Base-by-base conservation (phyloP, 2,113 vertebrate genomes). In the Ctenomys sociabilis region DNA sequence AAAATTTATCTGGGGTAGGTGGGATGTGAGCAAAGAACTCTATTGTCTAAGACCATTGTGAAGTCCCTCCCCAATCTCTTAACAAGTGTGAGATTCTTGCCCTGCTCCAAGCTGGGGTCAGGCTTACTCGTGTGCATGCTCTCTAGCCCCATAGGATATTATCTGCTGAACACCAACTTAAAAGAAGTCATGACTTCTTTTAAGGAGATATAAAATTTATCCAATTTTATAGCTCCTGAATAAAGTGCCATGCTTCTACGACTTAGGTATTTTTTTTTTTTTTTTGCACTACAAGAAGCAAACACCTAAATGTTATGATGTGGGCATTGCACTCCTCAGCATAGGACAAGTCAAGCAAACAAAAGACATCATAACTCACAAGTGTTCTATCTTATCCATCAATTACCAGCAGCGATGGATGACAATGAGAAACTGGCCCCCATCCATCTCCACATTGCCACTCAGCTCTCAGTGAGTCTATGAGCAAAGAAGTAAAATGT, bases 311-410 rank as follows among this genome's bases (percentile, higher is more conserved):
- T 83, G 78, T 86, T 91, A 95, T 95, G 96, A 97, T 83, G 87
- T 85, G 80, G 86, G 86, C 89, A 93, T 54, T 68, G 75, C 57
- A 88, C 35, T 59, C 26, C 77, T 97, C 93, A 90, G 94, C 84
- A 85, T 82, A 80, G 77, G 54, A 95, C 85, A 95, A 52, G 89
- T 95, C 73, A 90, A 90, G 70, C 91, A 80, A 95, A 97, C 93
- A 94, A 96, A 97, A 88, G 84, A 24, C 43, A 70, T 85, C 93
- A 54, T 97, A 96, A 98, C 64, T 98, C 97, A 96, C 61, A 82
- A 86, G 85, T 77, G 40, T 94, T 88, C 30, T 85, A 73, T 37
- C 90, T 95, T 37, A 61, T 2, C 90, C 93, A 94, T 97, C 93
- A 97, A 95, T 97, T 97, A 96, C 84, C 24, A 91, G 89, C 52